These are phyloP conservation scores for Muricea muricata DNA, from an alignment of 92 coral and sea anemone genomes.

Conservation along the genomic window DNA sequence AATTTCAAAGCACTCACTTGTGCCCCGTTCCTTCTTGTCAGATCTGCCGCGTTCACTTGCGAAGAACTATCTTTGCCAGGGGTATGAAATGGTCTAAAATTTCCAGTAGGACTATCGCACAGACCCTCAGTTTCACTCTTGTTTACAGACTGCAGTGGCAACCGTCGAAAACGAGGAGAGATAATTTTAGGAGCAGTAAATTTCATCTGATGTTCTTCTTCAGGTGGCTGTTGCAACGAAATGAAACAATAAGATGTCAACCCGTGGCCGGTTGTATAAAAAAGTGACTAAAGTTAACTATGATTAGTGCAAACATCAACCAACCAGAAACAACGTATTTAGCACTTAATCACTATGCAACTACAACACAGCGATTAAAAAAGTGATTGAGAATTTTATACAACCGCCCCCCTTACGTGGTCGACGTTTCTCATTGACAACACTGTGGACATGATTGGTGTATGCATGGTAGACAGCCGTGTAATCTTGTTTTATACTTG, in stretches of 20 bases:
- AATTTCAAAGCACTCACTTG: background rate
- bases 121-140: constrained; percentile 20
- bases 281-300: too few species aligned
- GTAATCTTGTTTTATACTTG: too few species aligned
- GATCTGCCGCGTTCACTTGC: background rate
- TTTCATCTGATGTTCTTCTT: constrained; percentile 4
- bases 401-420: too few species aligned
- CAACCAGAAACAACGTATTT: too few species aligned
- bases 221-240: constrained; percentile 11
- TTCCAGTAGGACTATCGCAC: constrained; percentile 40
- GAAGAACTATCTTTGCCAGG: constrained; percentile 12
- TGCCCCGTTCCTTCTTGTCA: background rate
- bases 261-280: too few species aligned
- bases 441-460: too few species aligned
- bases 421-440: background rate
- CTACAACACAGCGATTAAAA: too few species aligned
- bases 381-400: too few species aligned
- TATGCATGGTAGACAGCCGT: too few species aligned
- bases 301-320: too few species aligned
- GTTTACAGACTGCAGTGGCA: constrained; percentile 23
- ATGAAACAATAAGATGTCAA: background rate
- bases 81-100: constrained; percentile 22
- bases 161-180: constrained; percentile 23
- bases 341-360: too few species aligned
- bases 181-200: constrained; percentile 22